Evolutionary conservation across 1,140 invertebrate species (phyloP).

Genomic region (Bombus superbus): DNA sequence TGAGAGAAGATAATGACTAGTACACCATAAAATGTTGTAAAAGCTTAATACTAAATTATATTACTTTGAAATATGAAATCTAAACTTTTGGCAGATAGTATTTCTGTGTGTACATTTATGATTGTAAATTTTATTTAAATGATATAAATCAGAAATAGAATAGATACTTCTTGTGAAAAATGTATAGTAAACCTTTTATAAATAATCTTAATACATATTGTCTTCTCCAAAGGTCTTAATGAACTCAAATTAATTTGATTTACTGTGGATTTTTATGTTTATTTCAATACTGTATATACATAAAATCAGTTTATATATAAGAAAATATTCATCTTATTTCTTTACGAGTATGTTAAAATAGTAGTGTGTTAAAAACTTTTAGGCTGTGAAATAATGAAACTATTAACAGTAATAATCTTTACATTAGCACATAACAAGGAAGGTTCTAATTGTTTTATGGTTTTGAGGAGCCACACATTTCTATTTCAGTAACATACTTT

Average conservation of each 20-base stretch:
- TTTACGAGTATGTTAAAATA: conserved; percentile 35
- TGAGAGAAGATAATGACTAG: conserved; percentile 1
- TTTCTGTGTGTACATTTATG: conserved; percentile 22
- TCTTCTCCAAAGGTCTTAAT: conserved; percentile 5
- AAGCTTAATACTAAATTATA: conserved; percentile 16
- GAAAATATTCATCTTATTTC: conserved; percentile 53
- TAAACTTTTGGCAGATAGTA: neutral
- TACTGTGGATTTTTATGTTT: conserved; percentile 47
- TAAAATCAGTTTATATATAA: conserved; percentile 58
- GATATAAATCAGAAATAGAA: neutral
- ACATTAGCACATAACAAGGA: conserved; percentile 46
- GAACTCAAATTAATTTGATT: conserved; percentile 50
- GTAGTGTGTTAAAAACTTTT: conserved; percentile 61
- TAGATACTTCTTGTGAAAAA: conserved; percentile 15
- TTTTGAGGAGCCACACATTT: conserved; percentile 45
- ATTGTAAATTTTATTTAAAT: conserved; percentile 46
- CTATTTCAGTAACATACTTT: conserved; percentile 26
- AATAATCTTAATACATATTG: conserved; percentile 41
- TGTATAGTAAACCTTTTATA: conserved; percentile 58
- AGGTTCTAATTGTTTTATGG: conserved; percentile 35
- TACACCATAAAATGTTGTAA: conserved; percentile 2
- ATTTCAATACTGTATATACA: conserved; percentile 59
- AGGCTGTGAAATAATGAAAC: conserved; percentile 69
- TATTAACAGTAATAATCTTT: conserved; percentile 58
- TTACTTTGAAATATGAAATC: conserved; percentile 20